These are phyloP conservation scores for Ictidomys tridecemlineatus DNA, from an alignment of 2,113 vertebrate genomes.

Conservation along the genomic window DNA sequence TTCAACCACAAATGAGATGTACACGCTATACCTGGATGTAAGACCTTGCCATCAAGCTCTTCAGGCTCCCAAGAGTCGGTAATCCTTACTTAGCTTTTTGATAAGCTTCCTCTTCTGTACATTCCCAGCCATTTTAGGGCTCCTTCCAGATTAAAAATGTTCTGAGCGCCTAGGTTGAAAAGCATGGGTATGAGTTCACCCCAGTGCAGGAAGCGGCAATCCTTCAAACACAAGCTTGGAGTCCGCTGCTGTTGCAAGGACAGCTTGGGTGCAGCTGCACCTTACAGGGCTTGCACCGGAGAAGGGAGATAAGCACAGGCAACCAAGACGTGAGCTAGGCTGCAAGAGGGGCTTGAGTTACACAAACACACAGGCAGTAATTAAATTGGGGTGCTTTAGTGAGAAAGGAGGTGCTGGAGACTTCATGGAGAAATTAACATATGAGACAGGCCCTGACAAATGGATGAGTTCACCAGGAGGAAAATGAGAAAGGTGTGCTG, in stretches of 20 bases:
- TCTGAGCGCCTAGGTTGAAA: background rate
- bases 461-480: background rate
- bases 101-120: background rate
- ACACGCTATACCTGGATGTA: background rate
- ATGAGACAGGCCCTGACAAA: background rate
- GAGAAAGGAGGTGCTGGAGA: background rate
- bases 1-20: background rate
- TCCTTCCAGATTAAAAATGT: background rate
- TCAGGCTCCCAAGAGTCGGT: background rate
- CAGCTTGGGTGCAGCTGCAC: too few relatives aligned
- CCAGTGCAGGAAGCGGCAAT: background rate
- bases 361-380: background rate
- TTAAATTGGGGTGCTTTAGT: background rate
- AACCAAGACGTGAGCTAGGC: accelerated
- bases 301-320: background rate
- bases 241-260: background rate
- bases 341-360: background rate
- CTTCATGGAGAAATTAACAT: background rate
- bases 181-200: background rate
- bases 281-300: too few relatives aligned
- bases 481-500: background rate
- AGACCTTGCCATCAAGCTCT: background rate
- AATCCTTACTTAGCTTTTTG: constrained; percentile 35
- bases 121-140: background rate
- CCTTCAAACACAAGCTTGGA: too few relatives aligned